A percentile compares a stretch with the other conserved stretches of the same genome.
These are phyloP conservation scores for Lathronympha strigana DNA, from an alignment of 2,888 invertebrate genomes.

Conservation along the genomic window DNA sequence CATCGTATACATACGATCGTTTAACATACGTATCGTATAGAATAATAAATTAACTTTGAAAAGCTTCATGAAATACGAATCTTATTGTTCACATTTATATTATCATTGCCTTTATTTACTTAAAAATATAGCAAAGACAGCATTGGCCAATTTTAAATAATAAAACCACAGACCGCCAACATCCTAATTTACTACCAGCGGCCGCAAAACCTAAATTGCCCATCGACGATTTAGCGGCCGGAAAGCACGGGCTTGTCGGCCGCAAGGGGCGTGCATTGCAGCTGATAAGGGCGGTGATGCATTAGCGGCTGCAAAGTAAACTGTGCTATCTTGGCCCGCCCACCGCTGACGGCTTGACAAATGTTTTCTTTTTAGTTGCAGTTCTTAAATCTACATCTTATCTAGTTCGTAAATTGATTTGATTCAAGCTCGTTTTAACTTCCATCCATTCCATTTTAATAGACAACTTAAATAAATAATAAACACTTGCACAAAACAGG, in stretches of 20 bases:
- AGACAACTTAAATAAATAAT: background rate
- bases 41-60: too few relatives aligned
- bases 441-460: too few relatives aligned
- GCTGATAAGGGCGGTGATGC: conserved; percentile 42
- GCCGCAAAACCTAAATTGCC: conserved; percentile 30
- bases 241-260: conserved; percentile 24
- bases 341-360: conserved; percentile 22
- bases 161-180: too few relatives aligned
- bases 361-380: conserved; percentile 9
- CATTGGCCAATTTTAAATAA: background rate
- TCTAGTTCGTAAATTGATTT: background rate
- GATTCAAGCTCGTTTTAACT: background rate
- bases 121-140: too few relatives aligned
- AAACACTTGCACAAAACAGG: too few relatives aligned
- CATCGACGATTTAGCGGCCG: conserved; percentile 29
- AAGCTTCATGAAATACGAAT: too few relatives aligned
- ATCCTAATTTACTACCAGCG: conserved; percentile 18
- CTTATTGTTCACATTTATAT: too few relatives aligned
- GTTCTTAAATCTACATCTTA: too few relatives aligned
- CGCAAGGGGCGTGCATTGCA: conserved; percentile 30
- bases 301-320: conserved; percentile 42
- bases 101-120: too few relatives aligned
- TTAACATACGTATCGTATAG: too few relatives aligned
- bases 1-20: too few relatives aligned
- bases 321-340: conserved; percentile 41